Conservation (phyloP, 2,797 vertebrate species). For the Neosalanx taihuensis region DNA sequence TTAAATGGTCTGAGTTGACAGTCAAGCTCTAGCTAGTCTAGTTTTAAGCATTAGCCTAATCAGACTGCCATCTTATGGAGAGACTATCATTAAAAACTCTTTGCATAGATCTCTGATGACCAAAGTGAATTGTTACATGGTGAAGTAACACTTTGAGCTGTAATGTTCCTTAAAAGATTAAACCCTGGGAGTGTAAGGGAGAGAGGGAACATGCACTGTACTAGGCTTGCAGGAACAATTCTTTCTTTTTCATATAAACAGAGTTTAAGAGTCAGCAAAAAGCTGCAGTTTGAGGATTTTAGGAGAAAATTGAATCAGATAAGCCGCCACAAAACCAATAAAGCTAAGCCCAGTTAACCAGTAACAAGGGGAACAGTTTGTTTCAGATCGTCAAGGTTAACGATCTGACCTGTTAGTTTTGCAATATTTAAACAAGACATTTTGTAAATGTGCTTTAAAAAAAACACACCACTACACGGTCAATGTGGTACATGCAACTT, state of each 20-base stretch:
- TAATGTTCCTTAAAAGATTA: neutral
- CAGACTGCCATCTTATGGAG: neutral
- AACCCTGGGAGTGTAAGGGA: neutral
- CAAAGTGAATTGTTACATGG: too few species aligned
- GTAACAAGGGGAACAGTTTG: neutral
- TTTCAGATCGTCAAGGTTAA: too few species aligned
- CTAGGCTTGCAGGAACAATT: too few species aligned
- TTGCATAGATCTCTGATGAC: too few species aligned
- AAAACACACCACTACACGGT: neutral
- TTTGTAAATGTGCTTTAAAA: neutral
- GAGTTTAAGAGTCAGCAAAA: too few species aligned
- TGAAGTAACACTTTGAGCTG: conserved; percentile 11
- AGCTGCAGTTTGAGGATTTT: too few species aligned
- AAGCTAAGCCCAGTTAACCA: too few species aligned
- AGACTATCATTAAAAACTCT: conserved; percentile 2
- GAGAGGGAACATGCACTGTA: neutral
- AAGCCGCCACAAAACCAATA: too few species aligned
- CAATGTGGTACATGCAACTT: neutral
- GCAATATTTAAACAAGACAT: neutral
- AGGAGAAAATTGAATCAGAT: too few species aligned
- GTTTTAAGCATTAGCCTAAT: neutral
- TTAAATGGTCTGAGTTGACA: neutral
- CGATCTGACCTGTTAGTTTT: neutral
- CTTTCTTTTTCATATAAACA: too few species aligned
- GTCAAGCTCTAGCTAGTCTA: neutral